These are phyloP conservation scores for Ectemnius continuus DNA, from an alignment of 2,888 invertebrate species.

Conservation along the genomic window DNA sequence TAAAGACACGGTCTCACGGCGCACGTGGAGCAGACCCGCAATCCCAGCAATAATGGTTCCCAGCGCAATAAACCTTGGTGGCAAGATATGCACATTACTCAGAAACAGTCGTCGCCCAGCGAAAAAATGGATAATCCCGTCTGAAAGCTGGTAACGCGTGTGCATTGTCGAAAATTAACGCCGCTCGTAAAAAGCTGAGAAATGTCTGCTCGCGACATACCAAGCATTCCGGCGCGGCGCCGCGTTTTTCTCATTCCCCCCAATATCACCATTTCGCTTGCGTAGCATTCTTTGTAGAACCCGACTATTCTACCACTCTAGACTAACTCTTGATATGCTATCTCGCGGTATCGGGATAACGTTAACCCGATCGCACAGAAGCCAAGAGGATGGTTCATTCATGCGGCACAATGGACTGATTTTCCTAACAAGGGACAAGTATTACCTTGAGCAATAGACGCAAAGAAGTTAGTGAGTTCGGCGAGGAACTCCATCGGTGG, in stretches of 20 bases:
- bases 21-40: slow-evolving; percentile 58
- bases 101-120: slow-evolving; percentile 30
- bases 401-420: no score
- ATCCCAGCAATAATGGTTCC: slow-evolving; percentile 65
- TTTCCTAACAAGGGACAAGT: no score
- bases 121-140: slow-evolving; percentile 55
- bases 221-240: no score
- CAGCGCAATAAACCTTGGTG: slow-evolving; percentile 63
- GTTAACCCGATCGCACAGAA: no score
- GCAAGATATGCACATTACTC: slow-evolving; percentile 64
- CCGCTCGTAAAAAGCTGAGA: slow-evolving; percentile 18
- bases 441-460: slow-evolving; percentile 15
- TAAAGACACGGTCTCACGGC: slow-evolving; percentile 57
- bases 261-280: no score
- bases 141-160: slow-evolving; percentile 15
- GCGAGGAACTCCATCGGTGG: slow-evolving; percentile 46
- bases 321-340: no score
- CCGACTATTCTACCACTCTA: no score
- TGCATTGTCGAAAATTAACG: slow-evolving; percentile 54
- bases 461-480: no score
- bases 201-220: neutral
- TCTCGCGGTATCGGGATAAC: no score
- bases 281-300: no score
- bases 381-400: no score
- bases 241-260: no score